phyloP scores from a whole-genome alignment of 2,797 vertebrate genomes.

The Threskiornis aethiopicus region DNA sequence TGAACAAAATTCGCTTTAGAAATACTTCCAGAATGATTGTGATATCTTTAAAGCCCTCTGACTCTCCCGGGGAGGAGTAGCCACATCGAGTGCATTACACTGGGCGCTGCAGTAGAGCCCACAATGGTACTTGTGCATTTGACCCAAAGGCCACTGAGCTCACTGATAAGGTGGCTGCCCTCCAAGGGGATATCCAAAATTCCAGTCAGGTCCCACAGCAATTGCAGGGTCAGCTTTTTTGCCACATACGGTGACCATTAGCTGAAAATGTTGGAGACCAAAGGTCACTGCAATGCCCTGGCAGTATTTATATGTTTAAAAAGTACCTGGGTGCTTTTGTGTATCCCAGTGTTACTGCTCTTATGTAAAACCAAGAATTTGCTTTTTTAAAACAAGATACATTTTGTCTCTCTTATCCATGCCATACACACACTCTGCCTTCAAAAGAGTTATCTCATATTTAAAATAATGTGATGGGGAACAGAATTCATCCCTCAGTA shows the following conservation, averaged over 20 bases:
- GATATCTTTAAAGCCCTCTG: neutral
- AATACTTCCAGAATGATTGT: neutral
- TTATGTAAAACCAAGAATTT: neutral
- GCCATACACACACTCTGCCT: neutral
- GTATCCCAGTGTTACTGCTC: neutral
- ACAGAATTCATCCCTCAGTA: neutral
- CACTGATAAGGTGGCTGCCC: neutral
- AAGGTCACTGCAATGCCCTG: conserved; percentile 17
- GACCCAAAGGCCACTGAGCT: neutral
- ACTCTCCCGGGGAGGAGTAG: neutral
- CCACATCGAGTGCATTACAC: rapidly evolving
- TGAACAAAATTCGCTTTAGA: neutral
- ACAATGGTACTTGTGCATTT: neutral
- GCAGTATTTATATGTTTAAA: neutral
- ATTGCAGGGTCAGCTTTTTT: conserved; percentile 5
- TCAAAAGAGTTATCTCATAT: neutral
- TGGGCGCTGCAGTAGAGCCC: neutral
- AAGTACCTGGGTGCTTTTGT: conserved; percentile 17
- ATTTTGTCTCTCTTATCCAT: neutral
- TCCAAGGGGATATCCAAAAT: neutral
- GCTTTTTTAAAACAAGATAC: neutral
- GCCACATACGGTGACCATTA: conserved; percentile 51
- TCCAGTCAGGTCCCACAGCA: conserved; percentile 5
- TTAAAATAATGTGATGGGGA: neutral
- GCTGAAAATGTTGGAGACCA: conserved; percentile 29